phyloP scores from a whole-genome alignment of 2,797 vertebrate genomes.

The Morus bassanus region DNA sequence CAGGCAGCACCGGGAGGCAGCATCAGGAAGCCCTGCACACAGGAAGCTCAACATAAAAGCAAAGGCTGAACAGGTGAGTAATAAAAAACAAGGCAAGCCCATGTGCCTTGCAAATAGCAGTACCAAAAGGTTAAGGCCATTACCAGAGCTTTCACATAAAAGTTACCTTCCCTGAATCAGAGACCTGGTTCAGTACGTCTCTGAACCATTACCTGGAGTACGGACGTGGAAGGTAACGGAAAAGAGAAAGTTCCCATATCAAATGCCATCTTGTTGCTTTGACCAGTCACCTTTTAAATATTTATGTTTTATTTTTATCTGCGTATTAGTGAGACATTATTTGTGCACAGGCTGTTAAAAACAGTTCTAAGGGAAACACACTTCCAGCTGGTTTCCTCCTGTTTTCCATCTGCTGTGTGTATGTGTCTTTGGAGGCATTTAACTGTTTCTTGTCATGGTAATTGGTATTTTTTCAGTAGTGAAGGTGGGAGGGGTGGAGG shows the following conservation, averaged over 20 bases:
- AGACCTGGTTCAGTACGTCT: not conserved
- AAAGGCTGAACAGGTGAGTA: constrained; percentile 24
- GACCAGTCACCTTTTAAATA: constrained; percentile 78
- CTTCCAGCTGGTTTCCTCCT: constrained; percentile 81
- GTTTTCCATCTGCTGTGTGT: constrained; percentile 79
- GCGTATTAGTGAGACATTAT: constrained; percentile 75
- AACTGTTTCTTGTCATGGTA: constrained; percentile 76
- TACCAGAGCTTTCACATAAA: not conserved
- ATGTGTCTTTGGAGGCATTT: constrained; percentile 71
- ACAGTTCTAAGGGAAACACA: constrained; percentile 80
- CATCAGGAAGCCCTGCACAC: not conserved
- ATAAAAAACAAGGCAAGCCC: not conserved
- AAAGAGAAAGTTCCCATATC: not conserved
- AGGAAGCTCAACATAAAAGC: not conserved
- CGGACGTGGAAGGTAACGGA: not conserved
- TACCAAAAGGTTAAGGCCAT: not conserved
- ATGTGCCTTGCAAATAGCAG: not conserved
- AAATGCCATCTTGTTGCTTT: constrained; percentile 59
- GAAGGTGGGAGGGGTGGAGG: constrained; percentile 60
- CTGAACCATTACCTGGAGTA: not conserved
- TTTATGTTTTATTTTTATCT: constrained; percentile 80
- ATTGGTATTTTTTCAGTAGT: constrained; percentile 74
- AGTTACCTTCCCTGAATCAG: not conserved
- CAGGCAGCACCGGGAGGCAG: fast-evolving
- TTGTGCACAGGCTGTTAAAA: constrained; percentile 80